Evolutionary conservation across 2,888 invertebrate species (phyloP).

Genomic region (Loripinus fragilis): DNA sequence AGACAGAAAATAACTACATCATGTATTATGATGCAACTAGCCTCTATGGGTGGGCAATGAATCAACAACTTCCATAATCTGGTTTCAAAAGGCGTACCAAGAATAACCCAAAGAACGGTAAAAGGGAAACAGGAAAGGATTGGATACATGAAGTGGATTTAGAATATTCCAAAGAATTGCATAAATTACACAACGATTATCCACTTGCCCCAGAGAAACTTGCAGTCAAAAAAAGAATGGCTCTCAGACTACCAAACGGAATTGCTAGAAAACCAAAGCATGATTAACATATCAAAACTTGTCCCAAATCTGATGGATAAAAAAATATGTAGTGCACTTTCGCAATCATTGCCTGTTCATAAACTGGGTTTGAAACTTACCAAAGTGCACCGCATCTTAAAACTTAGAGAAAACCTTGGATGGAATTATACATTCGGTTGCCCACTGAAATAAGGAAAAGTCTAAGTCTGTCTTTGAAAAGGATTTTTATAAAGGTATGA

Average conservation of each 20-base stretch:
- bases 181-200: constrained; percentile 29
- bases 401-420: constrained; percentile 76
- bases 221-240: constrained; percentile 29
- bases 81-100: constrained; percentile 64
- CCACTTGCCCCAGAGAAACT: constrained; percentile 50
- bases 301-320: constrained; percentile 62
- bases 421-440: constrained; percentile 79
- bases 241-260: constrained; percentile 25
- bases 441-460: constrained; percentile 67
- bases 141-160: constrained; percentile 31
- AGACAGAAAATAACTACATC: too few relatives aligned
- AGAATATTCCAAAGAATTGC: constrained; percentile 25
- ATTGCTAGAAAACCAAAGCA: constrained; percentile 60
- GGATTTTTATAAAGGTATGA: constrained; percentile 70
- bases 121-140: constrained; percentile 46
- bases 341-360: constrained; percentile 75
- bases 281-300: constrained; percentile 37
- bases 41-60: too few relatives aligned
- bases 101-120: constrained; percentile 46
- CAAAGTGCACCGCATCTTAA: too few relatives aligned
- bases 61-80: constrained; percentile 70
- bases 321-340: constrained; percentile 79
- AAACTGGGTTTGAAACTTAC: constrained; percentile 64
- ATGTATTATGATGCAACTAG: too few relatives aligned
- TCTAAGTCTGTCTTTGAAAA: constrained; percentile 78